Percentiles rank a stretch among this genome's conserved stretches.
Evolutionary conservation across 30 jellyfish, hydroid and myxozoan genomes (phyloP).

Genomic region (Aurelia sp.): DNA sequence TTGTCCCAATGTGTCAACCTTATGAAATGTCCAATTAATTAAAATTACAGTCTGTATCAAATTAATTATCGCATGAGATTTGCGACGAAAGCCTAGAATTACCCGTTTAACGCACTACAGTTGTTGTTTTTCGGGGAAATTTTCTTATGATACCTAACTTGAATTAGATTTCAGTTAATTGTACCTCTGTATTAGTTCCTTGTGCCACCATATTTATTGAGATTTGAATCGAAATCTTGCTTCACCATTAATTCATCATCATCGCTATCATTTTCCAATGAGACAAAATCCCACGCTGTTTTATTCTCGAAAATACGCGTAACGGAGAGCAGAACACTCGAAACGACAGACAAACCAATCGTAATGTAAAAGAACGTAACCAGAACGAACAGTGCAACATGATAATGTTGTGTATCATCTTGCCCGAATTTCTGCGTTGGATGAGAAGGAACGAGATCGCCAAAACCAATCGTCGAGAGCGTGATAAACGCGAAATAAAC

Average conservation of each 20-base stretch:
- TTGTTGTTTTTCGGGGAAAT: too few relatives aligned
- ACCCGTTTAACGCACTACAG: too few relatives aligned
- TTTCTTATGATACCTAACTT: too few relatives aligned
- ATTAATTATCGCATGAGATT: too few relatives aligned
- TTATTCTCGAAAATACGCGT: conserved; percentile 87
- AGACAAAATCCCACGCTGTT: conserved; percentile 92
- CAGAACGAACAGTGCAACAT: conserved; percentile 83
- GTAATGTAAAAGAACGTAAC: conserved; percentile 90
- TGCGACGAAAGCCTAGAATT: too few relatives aligned
- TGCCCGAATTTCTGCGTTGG: conserved; percentile 62
- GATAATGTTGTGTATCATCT: conserved; percentile 59
- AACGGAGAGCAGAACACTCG: conserved; percentile 88
- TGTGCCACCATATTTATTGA: conserved; percentile 63
- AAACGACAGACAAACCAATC: conserved; percentile 91
- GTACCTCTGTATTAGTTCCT: conserved; percentile 12
- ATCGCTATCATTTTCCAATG: conserved; percentile 74
- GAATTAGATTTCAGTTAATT: too few relatives aligned
- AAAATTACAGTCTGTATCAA: too few relatives aligned
- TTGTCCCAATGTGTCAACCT: too few relatives aligned
- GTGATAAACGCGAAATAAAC: conserved; percentile 88
- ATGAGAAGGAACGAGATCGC: conserved; percentile 94
- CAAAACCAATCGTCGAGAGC: conserved; percentile 91
- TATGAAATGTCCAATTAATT: too few relatives aligned
- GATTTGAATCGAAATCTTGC: conserved; percentile 58
- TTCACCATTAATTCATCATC: conserved; percentile 80